phyloP scores from a whole-genome alignment of 2,797 vertebrate species.

The Psittacula echo region DNA sequence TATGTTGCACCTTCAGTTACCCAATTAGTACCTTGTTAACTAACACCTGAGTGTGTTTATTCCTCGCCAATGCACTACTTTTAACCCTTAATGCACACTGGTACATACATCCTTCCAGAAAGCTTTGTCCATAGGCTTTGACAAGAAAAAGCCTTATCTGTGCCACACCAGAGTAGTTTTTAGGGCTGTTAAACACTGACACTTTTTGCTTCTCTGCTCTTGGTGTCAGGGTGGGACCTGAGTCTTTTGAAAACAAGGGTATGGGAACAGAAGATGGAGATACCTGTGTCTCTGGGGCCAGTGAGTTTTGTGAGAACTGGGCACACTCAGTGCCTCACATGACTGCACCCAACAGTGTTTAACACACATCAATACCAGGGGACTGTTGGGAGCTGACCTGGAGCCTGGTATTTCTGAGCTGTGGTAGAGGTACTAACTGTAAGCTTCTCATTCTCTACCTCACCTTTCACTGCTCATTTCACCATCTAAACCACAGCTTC shows the following conservation, averaged over 20 bases:
- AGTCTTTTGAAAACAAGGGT: neutral
- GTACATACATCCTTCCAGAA: neutral
- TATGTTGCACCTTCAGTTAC: slow-evolving; percentile 12
- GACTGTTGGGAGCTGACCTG: neutral
- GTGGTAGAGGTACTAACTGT: neutral
- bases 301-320: neutral
- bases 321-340: neutral
- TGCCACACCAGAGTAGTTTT: neutral
- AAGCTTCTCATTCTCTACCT: neutral
- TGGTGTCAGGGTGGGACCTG: neutral
- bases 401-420: neutral
- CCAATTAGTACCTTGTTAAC: slow-evolving; percentile 62
- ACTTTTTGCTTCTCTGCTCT: neutral
- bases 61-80: neutral
- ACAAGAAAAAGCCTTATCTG: neutral
- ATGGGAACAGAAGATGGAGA: neutral
- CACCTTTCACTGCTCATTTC: neutral
- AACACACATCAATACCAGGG: neutral
- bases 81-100: neutral
- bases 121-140: neutral
- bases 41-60: slow-evolving; percentile 41
- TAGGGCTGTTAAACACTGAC: neutral
- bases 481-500: neutral
- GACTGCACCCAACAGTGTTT: neutral
- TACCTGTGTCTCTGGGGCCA: neutral